Conservation (phyloP, 1,140 invertebrate species). For the Branchinecta lindahli region DNA sequence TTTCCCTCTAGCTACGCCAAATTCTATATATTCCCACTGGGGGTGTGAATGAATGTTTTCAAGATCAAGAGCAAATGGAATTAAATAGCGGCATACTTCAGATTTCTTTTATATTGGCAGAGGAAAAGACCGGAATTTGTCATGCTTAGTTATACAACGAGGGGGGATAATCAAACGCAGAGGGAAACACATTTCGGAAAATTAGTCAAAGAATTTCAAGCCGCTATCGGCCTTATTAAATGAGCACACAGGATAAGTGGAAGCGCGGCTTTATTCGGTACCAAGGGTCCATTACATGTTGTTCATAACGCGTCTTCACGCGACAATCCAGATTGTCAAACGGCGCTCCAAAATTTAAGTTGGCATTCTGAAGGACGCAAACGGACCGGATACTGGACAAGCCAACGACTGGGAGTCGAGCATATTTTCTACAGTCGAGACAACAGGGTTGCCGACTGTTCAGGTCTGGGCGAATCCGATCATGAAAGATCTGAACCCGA, state of each 20-base stretch:
- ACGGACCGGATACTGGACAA: no score
- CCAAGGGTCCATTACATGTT: background rate
- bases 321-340: background rate
- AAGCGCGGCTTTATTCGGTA: background rate
- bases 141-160: constrained; percentile 4
- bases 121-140: background rate
- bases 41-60: constrained; percentile 1
- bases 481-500: no score
- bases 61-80: constrained; percentile 8
- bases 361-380: no score
- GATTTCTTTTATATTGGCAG: constrained; percentile 1
- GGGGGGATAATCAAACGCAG: background rate
- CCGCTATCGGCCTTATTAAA: background rate
- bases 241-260: no score
- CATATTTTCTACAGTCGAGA: no score
- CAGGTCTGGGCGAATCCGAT: no score
- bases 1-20: background rate
- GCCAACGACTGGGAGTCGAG: no score
- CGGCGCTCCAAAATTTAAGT: no score
- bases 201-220: background rate
- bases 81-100: constrained; percentile 6
- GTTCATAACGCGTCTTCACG: background rate
- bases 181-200: background rate
- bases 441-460: no score
- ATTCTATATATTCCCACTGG: background rate